These are phyloP conservation scores for Monochamus alternatus DNA, from an alignment of 2,888 invertebrate species.

Conservation along the genomic window DNA sequence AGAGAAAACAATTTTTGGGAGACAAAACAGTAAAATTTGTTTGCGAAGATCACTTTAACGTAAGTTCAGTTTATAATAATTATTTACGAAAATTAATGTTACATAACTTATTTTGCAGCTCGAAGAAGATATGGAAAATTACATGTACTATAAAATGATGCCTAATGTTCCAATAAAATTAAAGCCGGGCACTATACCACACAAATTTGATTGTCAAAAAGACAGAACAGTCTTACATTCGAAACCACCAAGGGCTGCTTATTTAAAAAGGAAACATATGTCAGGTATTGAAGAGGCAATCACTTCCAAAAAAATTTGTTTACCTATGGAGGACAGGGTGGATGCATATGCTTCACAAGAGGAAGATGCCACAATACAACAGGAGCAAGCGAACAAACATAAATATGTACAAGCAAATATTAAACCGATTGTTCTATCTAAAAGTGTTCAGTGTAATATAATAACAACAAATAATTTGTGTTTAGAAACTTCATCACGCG, in stretches of 20 bases:
- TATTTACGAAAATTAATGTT: neutral
- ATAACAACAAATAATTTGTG: too few species aligned
- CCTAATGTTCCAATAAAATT: conserved; percentile 9
- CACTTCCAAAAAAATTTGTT: too few species aligned
- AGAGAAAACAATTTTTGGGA: neutral
- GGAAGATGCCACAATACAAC: neutral
- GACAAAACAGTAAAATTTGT: neutral
- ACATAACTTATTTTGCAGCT: neutral
- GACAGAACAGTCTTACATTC: too few species aligned
- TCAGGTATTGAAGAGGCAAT: too few species aligned
- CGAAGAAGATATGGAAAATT: conserved; percentile 11
- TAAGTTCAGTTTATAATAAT: conserved; percentile 7
- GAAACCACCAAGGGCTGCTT: too few species aligned
- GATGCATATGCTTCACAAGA: too few species aligned
- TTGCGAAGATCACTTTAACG: conserved; percentile 16
- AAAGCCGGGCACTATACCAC: neutral
- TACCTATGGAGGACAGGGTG: too few species aligned
- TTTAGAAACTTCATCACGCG: too few species aligned
- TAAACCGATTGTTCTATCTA: neutral
- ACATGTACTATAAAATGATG: conserved; percentile 12
- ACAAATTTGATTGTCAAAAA: conserved; percentile 10
- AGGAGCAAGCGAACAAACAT: neutral
- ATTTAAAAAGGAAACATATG: too few species aligned
- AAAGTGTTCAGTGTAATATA: too few species aligned
- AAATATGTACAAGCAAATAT: neutral